A percentile compares a stretch with the other conserved stretches of the same genome.
Evolutionary conservation across 1,140 invertebrate species (phyloP).

Genomic region (Hyles euphorbiae): DNA sequence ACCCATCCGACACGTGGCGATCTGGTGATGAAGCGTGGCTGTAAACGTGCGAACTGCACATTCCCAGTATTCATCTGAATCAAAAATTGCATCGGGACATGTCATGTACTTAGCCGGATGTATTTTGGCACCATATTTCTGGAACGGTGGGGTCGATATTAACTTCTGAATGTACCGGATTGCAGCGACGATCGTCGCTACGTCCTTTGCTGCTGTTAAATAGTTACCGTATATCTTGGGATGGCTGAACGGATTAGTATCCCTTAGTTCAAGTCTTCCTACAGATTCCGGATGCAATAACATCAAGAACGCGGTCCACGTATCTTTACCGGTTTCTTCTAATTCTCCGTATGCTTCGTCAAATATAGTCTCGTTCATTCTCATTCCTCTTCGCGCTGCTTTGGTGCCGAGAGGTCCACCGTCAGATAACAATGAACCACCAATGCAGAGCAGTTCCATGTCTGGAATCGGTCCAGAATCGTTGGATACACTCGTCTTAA

Average conservation of each 20-base stretch:
- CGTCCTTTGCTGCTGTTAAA: slow-evolving; percentile 73
- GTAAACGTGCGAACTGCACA: slow-evolving; percentile 75
- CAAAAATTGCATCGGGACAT: slow-evolving; percentile 60
- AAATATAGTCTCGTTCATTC: slow-evolving; percentile 77
- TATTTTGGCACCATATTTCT: slow-evolving; percentile 66
- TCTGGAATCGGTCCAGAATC: slow-evolving; percentile 78
- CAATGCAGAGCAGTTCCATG: slow-evolving; percentile 78
- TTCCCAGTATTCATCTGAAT: slow-evolving; percentile 77
- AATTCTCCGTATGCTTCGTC: slow-evolving; percentile 75
- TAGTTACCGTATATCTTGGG: slow-evolving; percentile 82
- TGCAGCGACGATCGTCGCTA: slow-evolving; percentile 68
- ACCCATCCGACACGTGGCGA: slow-evolving; percentile 83
- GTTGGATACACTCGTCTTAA: slow-evolving; percentile 77
- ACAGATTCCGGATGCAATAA: slow-evolving; percentile 78
- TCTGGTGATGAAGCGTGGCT: slow-evolving; percentile 76
- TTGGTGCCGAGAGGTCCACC: slow-evolving; percentile 71
- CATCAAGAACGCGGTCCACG: slow-evolving; percentile 74
- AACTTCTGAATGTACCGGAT: slow-evolving; percentile 68
- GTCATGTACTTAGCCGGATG: slow-evolving; percentile 62
- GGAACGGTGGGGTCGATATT: slow-evolving; percentile 66
- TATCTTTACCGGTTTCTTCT: slow-evolving; percentile 49
- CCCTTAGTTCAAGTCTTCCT: slow-evolving; percentile 77
- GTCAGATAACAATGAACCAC: slow-evolving; percentile 78
- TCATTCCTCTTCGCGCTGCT: slow-evolving; percentile 75
- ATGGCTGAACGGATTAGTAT: slow-evolving; percentile 77